phyloP scores from a whole-genome alignment of 2,888 invertebrate genomes.

The Masnerella sp. region DNA sequence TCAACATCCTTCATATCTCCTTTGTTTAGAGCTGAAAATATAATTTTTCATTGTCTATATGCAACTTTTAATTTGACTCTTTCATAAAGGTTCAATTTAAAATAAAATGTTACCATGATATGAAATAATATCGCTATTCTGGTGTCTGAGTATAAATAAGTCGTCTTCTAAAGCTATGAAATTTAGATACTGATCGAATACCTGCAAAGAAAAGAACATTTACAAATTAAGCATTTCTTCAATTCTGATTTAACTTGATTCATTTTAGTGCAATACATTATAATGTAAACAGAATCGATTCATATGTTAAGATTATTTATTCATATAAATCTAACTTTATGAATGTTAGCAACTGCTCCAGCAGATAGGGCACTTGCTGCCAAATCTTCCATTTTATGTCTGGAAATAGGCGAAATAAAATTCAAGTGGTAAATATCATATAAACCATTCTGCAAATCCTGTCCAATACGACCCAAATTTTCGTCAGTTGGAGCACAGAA shows the following conservation, averaged over 20 bases:
- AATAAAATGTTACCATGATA: conserved; percentile 87
- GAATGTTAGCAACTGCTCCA: conserved; percentile 93
- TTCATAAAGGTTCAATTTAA: too few species aligned
- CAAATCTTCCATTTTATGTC: conserved; percentile 96
- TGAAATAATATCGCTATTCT: conserved; percentile 92
- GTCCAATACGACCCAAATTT: conserved; percentile 95
- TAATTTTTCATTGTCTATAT: too few species aligned
- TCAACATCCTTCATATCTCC: conserved; percentile 96
- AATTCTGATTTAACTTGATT: not conserved
- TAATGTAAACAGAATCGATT: too few species aligned
- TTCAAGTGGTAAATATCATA: conserved; percentile 98
- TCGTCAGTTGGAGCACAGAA: conserved; percentile 98
- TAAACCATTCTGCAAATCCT: conserved; percentile 91
- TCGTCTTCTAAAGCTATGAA: conserved; percentile 99
- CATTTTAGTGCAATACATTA: not conserved
- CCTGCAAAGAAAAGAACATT: conserved; percentile 77
- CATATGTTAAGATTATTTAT: not conserved
- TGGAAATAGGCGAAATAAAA: conserved; percentile 95
- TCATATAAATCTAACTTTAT: conserved; percentile 83
- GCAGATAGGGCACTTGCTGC: conserved; percentile 95
- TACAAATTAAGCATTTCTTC: not conserved
- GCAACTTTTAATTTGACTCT: too few species aligned
- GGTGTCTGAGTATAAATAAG: conserved; percentile 95
- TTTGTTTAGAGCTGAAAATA: conserved; percentile 90
- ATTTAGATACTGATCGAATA: conserved; percentile 99